Percentiles rank a stretch among this genome's conserved stretches.
phyloP scores from a whole-genome alignment of 2,888 invertebrate species.

The Hartigia nigra region DNA sequence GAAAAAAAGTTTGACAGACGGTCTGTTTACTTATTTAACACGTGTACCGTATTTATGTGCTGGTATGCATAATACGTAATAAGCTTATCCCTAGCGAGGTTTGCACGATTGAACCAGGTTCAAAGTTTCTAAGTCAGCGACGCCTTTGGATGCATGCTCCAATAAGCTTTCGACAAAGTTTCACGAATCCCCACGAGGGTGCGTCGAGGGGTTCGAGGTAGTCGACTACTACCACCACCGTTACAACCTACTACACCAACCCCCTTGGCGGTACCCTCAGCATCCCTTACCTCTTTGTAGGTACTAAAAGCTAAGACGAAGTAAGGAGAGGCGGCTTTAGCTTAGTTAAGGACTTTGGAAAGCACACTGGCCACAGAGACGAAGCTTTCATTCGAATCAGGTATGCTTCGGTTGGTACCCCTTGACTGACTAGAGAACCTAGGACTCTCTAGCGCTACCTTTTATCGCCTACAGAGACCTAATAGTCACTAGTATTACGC shows the following conservation, averaged over 20 bases:
- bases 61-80: background rate
- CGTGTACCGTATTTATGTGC: background rate
- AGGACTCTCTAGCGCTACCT: background rate
- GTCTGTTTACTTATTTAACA: background rate
- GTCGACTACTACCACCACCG: background rate
- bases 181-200: background rate
- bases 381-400: background rate
- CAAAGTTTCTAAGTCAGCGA: background rate
- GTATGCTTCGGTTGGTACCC: background rate
- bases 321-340: background rate
- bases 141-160: background rate
- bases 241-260: too few relatives aligned
- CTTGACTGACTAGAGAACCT: background rate
- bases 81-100: background rate
- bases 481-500: background rate
- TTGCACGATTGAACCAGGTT: background rate
- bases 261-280: background rate
- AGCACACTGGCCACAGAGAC: background rate
- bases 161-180: background rate
- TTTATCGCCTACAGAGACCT: background rate
- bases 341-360: constrained; percentile 3
- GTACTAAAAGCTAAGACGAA: background rate
- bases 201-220: background rate
- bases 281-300: background rate
- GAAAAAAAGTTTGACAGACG: background rate